phyloP scores from a whole-genome alignment of 2,113 vertebrate species.

The Lichenostomus cassidix region DNA sequence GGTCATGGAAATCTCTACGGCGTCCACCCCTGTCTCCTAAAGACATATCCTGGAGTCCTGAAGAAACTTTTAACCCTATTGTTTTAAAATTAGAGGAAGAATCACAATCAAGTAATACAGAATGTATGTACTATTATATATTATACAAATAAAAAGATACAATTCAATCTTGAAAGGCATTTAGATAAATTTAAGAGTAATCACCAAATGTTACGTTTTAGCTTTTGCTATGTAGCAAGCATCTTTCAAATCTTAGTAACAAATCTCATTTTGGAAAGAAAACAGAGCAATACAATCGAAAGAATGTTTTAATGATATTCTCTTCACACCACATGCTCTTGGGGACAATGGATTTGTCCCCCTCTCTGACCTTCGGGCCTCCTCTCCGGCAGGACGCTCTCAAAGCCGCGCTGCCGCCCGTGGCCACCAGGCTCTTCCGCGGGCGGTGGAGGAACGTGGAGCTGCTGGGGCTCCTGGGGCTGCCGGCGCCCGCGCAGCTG shows the following conservation, averaged over 20 bases:
- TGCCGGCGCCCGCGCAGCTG: background rate
- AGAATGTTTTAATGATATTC: background rate
- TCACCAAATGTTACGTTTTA: background rate
- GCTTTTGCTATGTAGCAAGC: background rate
- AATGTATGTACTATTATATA: fast-evolving
- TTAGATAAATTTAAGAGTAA: background rate
- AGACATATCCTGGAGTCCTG: slow-evolving; percentile 86
- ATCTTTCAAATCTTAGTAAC: background rate
- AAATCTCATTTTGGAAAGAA: background rate
- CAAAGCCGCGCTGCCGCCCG: slow-evolving; percentile 72
- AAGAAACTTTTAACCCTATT: slow-evolving; percentile 79
- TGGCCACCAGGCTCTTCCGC: slow-evolving; percentile 65
- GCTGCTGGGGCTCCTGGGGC: background rate
- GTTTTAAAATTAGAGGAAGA: background rate
- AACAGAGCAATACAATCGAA: background rate
- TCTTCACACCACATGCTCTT: background rate
- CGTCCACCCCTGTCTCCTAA: slow-evolving; percentile 87
- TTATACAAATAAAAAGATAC: background rate
- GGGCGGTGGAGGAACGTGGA: background rate
- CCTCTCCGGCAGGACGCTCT: background rate
- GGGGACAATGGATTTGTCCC: too few species aligned
- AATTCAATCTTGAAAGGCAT: background rate
- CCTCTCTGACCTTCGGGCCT: slow-evolving; percentile 71
- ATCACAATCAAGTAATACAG: background rate
- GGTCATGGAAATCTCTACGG: slow-evolving; percentile 85